A percentile compares a stretch with the other conserved stretches of the same genome.
phyloP scores from a whole-genome alignment of 2,888 invertebrate genomes.

The Neelides folsomi region DNA sequence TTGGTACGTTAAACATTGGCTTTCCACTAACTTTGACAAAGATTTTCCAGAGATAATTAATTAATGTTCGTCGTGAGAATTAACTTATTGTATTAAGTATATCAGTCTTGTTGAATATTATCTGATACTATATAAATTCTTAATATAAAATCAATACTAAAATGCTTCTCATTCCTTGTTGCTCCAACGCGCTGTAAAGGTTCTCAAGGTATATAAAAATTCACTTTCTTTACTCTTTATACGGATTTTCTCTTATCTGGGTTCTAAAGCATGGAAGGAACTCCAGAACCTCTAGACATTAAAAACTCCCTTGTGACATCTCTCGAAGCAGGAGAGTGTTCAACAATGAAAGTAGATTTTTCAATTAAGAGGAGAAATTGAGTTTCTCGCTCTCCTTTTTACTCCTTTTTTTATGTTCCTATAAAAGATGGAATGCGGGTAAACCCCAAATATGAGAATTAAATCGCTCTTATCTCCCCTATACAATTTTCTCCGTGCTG shows the following conservation, averaged over 20 bases:
- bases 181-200: conserved; percentile 13
- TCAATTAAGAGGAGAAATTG: background rate
- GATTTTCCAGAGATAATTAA: background rate
- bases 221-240: too few relatives aligned
- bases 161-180: background rate
- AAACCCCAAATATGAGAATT: background rate
- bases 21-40: background rate
- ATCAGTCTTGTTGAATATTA: background rate
- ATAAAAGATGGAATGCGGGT: background rate
- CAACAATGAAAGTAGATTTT: background rate
- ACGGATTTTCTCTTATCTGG: too few relatives aligned
- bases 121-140: background rate
- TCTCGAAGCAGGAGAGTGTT: too few relatives aligned
- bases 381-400: conserved; percentile 8
- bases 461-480: background rate
- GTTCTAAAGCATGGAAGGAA: too few relatives aligned
- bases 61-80: background rate
- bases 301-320: too few relatives aligned
- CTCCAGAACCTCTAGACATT: too few relatives aligned
- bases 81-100: background rate
- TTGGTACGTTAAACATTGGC: conserved; percentile 60
- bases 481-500: background rate
- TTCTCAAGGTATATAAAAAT: conserved; percentile 12
- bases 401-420: conserved; percentile 2
- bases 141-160: conserved; percentile 6